phyloP scores from a whole-genome alignment of 2,797 vertebrate genomes.

The Cygnus olor region DNA sequence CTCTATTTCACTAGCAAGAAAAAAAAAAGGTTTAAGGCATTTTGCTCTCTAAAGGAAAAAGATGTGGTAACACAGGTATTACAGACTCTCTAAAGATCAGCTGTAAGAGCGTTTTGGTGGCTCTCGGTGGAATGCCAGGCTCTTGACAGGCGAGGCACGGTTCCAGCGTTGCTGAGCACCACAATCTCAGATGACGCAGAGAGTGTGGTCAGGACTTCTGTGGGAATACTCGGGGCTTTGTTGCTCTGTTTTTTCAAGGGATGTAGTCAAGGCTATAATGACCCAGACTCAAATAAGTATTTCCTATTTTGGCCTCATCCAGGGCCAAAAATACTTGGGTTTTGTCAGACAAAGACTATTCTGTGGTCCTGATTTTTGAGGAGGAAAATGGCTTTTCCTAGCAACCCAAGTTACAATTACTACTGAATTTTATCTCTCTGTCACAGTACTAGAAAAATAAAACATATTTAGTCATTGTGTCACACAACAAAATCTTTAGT shows the following conservation, averaged over 20 bases:
- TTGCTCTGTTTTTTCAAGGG: slow-evolving; percentile 44
- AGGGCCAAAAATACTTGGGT: not conserved
- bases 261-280: not conserved
- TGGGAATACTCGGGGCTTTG: slow-evolving; percentile 43
- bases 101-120: not conserved
- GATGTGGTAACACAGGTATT: not conserved
- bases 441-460: not conserved
- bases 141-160: not conserved
- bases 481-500: not conserved
- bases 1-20: slow-evolving; percentile 88
- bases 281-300: slow-evolving; percentile 45
- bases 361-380: not conserved
- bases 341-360: slow-evolving; percentile 10
- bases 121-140: not conserved
- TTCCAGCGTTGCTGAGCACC: slow-evolving; percentile 61
- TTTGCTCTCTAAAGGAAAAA: not conserved
- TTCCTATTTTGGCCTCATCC: slow-evolving; percentile 19
- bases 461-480: not conserved
- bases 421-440: not conserved
- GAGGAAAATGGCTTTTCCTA: not conserved
- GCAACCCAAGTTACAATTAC: not conserved
- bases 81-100: not conserved
- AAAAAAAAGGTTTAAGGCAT: slow-evolving; percentile 26
- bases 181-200: slow-evolving; percentile 31
- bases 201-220: slow-evolving; percentile 30